Evolutionary conservation across 1,140 invertebrate genomes (phyloP), one percentile per base, ranked within the genome.

Genomic region (Ostrea denselamellosa): DNA sequence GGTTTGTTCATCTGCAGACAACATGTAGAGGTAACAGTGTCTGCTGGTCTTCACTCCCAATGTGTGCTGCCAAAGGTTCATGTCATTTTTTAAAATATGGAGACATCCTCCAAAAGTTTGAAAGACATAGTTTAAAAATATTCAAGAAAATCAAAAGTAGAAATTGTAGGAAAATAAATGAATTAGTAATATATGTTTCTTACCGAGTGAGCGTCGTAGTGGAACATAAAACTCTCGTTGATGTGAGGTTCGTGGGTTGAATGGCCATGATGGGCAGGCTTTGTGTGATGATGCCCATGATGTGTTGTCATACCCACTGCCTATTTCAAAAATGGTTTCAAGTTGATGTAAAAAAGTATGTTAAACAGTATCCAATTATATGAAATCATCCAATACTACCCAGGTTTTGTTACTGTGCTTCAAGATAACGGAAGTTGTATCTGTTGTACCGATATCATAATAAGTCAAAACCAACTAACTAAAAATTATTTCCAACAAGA

Each of bases 121-220:
- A 44, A 44, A 2, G 34, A 44, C 5, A 44, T 44, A 44, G 5
- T 44, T 44, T 44, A 2, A 5, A 44, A 44, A 44, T 44, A 44
- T 44, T 44, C 34, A 44, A 44, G 34, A 44, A 44, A 44, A 44
- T 44, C 2, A 44, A 44, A 44, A 5, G 34, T 44, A 44, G 34
- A 44, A 44, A 44, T 44, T 44, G 34, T 44, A 44, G 34, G 34
- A 44, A 44, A 44, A 5, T 44, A 44, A 44, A 1, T 44, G 34
- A 44, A 44, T 44, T 44, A 44, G 34, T 5, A 44, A 44, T 5
- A 44, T 44, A 5, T 44, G 5, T 44, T 2, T 62, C 25, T 77
- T 77, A 77, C 68, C 68, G 68, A 34, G 28, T 77, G 68, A 28
- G 68, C 68, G 28, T 77, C 68, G 68, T 77, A 77, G 25, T 77